phyloP scores from a whole-genome alignment of 2,888 invertebrate species.

The Mantis religiosa region DNA sequence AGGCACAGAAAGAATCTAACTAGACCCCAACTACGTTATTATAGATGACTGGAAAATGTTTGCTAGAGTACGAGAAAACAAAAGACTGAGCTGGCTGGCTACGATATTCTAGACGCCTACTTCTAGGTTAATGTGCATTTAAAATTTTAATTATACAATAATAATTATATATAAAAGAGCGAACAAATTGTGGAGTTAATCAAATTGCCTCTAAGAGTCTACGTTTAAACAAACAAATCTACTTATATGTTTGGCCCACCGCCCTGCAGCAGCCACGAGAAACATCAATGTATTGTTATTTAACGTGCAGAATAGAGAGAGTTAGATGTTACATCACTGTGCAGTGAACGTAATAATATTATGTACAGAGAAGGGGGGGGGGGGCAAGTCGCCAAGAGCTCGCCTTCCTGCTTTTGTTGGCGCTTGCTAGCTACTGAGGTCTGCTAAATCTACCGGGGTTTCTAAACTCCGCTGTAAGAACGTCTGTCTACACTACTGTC shows the following conservation, averaged over 20 bases:
- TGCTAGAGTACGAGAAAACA: neutral
- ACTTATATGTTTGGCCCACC: neutral
- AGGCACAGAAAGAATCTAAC: neutral
- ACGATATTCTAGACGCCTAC: conserved; percentile 9
- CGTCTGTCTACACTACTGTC: neutral
- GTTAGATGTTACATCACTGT: conserved; percentile 6
- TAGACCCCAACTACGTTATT: conserved; percentile 7
- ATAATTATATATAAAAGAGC: neutral
- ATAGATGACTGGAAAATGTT: neutral
- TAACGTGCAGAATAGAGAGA: conserved; percentile 6
- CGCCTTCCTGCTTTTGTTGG: neutral
- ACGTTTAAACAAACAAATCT: neutral
- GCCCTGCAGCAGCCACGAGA: neutral
- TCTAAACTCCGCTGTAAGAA: neutral
- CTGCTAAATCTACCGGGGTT: neutral
- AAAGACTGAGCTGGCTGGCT: neutral
- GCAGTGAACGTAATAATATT: neutral
- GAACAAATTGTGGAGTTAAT: neutral
- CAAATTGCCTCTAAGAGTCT: neutral
- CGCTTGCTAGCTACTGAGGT: neutral
- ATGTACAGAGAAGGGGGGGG: neutral
- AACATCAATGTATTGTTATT: neutral
- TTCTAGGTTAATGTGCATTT: conserved; percentile 1
- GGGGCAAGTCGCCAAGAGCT: neutral
- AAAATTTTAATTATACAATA: neutral